phyloP scores from a whole-genome alignment of 2,888 invertebrate species.

The Aquatica leii region DNA sequence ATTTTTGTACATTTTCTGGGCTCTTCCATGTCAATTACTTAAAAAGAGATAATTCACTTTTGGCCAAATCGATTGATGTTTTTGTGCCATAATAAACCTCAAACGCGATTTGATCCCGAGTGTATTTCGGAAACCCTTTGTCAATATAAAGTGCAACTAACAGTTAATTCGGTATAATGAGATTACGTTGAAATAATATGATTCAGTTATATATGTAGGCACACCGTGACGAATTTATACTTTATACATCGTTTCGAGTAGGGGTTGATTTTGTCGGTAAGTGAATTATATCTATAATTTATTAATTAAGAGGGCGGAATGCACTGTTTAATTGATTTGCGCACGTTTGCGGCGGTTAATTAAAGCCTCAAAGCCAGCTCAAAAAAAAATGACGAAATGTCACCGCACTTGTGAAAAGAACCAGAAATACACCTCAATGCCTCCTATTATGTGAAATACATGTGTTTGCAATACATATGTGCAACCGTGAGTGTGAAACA shows the following conservation, averaged over 20 bases:
- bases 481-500: slow-evolving; percentile 34
- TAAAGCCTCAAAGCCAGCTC: not conserved
- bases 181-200: slow-evolving; percentile 48
- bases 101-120: slow-evolving; percentile 21
- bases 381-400: slow-evolving; percentile 8
- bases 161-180: slow-evolving; percentile 46
- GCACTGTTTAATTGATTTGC: slow-evolving; percentile 2
- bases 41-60: no score
- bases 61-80: not conserved
- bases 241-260: slow-evolving; percentile 46
- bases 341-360: not conserved
- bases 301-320: slow-evolving; percentile 50
- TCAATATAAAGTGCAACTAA: slow-evolving; percentile 31
- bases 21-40: no score
- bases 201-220: slow-evolving; percentile 56
- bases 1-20: no score
- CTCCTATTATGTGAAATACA: slow-evolving; percentile 39
- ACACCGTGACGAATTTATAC: slow-evolving; percentile 56
- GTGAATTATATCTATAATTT: slow-evolving; percentile 50
- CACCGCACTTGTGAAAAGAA: slow-evolving; percentile 15
- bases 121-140: slow-evolving; percentile 32
- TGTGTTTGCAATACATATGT: slow-evolving; percentile 42
- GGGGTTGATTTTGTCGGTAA: slow-evolving; percentile 48
- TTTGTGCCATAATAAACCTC: slow-evolving; percentile 6
- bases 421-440: slow-evolving; percentile 44